Conservation (phyloP, 2,888 invertebrate species). For the Athripsodes cinereus region DNA sequence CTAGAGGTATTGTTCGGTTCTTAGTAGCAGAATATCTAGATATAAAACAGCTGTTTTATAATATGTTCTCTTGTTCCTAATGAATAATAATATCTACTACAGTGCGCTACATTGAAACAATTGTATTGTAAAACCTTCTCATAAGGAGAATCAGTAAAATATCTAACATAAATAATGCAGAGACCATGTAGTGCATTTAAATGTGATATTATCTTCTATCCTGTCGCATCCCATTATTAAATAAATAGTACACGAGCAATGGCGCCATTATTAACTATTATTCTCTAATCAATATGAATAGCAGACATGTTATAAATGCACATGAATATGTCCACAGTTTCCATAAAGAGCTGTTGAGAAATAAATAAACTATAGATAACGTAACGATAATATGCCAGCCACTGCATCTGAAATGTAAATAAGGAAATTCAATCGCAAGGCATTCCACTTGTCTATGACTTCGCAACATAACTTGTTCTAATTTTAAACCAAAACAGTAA, state of each 20-base stretch:
- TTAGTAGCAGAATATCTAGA: too few species aligned
- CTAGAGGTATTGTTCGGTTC: too few species aligned
- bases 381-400: not conserved
- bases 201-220: not conserved
- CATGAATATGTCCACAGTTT: not conserved
- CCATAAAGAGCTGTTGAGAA: conserved; percentile 1
- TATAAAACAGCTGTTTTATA: too few species aligned
- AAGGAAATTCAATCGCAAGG: conserved; percentile 2
- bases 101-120: too few species aligned
- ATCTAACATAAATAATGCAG: not conserved
- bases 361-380: not conserved
- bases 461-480: conserved; percentile 1
- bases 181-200: not conserved
- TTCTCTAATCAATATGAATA: conserved; percentile 1
- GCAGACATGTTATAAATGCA: not conserved
- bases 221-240: not conserved
- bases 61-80: too few species aligned
- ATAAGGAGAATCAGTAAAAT: not conserved
- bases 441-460: not conserved
- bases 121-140: too few species aligned
- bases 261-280: not conserved
- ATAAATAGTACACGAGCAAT: not conserved
- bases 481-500: not conserved
- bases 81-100: too few species aligned
- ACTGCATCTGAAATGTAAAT: not conserved